Conservation (phyloP, 2,113 vertebrate species). For the Motacilla tschutschensis region DNA sequence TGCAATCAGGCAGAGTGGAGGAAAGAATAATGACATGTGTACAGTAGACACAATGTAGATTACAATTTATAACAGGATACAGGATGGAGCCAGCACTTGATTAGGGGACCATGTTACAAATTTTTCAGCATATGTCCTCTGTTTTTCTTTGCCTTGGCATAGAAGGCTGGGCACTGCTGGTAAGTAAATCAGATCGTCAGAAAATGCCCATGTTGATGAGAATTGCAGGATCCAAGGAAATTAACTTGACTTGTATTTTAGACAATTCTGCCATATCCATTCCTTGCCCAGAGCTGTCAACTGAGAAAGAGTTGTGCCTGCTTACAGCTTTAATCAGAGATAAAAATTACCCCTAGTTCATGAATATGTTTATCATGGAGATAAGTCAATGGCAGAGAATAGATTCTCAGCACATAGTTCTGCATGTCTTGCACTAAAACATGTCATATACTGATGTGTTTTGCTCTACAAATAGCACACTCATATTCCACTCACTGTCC, state of each 20-base stretch:
- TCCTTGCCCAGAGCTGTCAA: conserved; percentile 17
- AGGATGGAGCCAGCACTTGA: conserved; percentile 75
- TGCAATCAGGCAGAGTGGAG: conserved; percentile 62
- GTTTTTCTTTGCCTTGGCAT: conserved; percentile 72
- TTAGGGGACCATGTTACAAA: conserved; percentile 63
- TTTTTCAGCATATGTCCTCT: conserved; percentile 70
- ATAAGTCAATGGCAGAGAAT: conserved; percentile 26
- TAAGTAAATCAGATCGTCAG: conserved; percentile 46
- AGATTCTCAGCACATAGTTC: conserved; percentile 4
- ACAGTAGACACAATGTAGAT: conserved; percentile 67
- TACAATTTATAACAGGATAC: conserved; percentile 76
- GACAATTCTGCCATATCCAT: conserved; percentile 10
- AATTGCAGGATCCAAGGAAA: conserved; percentile 28
- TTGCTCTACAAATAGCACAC: not conserved
- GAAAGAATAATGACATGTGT: conserved; percentile 70
- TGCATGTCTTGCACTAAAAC: conserved; percentile 3
- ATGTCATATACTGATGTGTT: not conserved
- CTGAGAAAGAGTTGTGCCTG: not conserved
- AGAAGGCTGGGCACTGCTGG: conserved; percentile 47
- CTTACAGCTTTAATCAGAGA: conserved; percentile 35
- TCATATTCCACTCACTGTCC: not conserved
- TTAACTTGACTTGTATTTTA: conserved; percentile 51
- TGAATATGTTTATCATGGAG: conserved; percentile 32
- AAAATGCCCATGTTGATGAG: conserved; percentile 54
- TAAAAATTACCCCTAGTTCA: conserved; percentile 48